A percentile compares a stretch with the other conserved stretches of the same genome.
Conservation (phyloP, 2,113 vertebrate genomes). For the Poeciliopsis occidentalis region DNA sequence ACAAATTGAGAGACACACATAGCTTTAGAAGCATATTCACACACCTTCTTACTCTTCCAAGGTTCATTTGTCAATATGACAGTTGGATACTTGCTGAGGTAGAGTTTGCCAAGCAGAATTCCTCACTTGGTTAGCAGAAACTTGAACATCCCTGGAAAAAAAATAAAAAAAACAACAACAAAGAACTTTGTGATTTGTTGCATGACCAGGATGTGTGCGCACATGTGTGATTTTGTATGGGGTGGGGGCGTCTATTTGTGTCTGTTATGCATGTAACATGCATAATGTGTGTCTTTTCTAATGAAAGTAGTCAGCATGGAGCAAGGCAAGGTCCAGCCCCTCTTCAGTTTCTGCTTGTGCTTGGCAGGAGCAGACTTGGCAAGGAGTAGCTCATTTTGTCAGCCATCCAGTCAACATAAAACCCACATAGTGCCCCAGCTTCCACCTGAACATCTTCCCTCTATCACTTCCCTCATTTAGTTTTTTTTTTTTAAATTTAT, state of each 20-base stretch:
- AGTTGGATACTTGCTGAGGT: slow-evolving; percentile 73
- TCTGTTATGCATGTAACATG: slow-evolving; percentile 13
- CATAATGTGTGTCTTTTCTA: slow-evolving; percentile 51
- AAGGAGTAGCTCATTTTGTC: slow-evolving; percentile 65
- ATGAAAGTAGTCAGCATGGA: slow-evolving; percentile 62
- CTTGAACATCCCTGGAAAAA: slow-evolving; percentile 66
- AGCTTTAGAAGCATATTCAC: slow-evolving; percentile 49
- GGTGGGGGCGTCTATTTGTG: slow-evolving; percentile 1
- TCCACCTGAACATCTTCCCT: slow-evolving; percentile 41
- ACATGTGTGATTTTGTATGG: not conserved
- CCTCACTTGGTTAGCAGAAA: slow-evolving; percentile 58
- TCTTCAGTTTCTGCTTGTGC: slow-evolving; percentile 62
- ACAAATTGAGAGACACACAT: slow-evolving; percentile 40
- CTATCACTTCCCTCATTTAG: slow-evolving; percentile 47
- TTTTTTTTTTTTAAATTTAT: slow-evolving; percentile 53
- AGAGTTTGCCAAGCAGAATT: slow-evolving; percentile 73
- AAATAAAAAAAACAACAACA: slow-evolving; percentile 46
- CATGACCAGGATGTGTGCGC: slow-evolving; percentile 11
- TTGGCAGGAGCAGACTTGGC: slow-evolving; percentile 66
- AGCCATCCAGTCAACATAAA: slow-evolving; percentile 73
- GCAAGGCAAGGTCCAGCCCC: slow-evolving; percentile 57
- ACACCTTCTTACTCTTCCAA: slow-evolving; percentile 65
- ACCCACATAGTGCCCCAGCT: slow-evolving; percentile 33
- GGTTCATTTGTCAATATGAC: slow-evolving; percentile 80
- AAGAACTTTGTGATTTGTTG: slow-evolving; percentile 13